Evolutionary conservation across 1,140 invertebrate genomes (phyloP).

Genomic region (Lanistes nyassanus): DNA sequence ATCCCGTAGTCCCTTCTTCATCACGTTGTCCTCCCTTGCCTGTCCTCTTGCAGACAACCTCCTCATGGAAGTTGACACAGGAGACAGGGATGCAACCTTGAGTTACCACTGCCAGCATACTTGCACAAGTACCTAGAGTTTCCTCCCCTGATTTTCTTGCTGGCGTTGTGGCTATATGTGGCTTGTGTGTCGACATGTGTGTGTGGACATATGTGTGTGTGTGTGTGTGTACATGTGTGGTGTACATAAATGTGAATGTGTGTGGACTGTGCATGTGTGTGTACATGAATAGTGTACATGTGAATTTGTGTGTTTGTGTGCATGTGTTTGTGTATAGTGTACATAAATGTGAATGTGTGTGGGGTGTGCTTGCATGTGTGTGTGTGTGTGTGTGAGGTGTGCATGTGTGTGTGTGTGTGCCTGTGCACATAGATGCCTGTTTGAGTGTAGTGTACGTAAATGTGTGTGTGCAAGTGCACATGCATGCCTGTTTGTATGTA

Average conservation of each 20-base stretch:
- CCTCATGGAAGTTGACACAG: conserved; percentile 25
- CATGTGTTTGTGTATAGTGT: conserved; percentile 3
- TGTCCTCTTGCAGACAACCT: too few species aligned
- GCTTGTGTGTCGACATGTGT: background rate
- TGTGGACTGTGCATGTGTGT: too few species aligned
- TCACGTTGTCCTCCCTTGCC: too few species aligned
- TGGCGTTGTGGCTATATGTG: background rate
- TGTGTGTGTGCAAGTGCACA: too few species aligned
- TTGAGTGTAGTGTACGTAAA: too few species aligned
- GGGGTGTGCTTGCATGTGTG: too few species aligned
- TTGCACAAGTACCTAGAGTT: conserved; percentile 10
- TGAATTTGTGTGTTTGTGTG: too few species aligned
- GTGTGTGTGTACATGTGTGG: background rate
- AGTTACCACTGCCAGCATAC: conserved; percentile 8
- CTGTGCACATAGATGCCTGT: background rate
- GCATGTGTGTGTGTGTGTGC: background rate
- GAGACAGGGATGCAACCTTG: conserved; percentile 32
- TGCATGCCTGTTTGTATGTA: background rate
- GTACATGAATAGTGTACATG: too few species aligned
- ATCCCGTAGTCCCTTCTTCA: too few species aligned
- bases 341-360: too few species aligned
- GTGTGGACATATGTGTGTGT: conserved; percentile 3
- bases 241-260: background rate
- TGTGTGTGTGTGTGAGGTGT: too few species aligned
- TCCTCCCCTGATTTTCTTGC: background rate